A percentile compares a stretch with the other conserved stretches of the same genome.
Conservation (phyloP, 1,140 invertebrate species). For the Melanaphis sacchari region DNA sequence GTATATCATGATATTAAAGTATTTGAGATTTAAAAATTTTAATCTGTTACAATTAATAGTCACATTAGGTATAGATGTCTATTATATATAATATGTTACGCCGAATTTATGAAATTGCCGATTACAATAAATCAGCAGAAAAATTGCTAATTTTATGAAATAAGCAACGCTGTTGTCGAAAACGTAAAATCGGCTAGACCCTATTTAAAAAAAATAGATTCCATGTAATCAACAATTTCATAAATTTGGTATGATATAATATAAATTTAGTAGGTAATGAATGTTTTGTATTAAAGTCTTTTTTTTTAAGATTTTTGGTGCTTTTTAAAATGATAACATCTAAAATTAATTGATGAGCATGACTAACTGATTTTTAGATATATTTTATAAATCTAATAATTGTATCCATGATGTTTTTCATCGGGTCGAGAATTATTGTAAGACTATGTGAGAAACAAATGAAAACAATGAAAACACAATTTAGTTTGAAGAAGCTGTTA, state of each 20-base stretch:
- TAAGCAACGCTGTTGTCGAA: too few relatives aligned
- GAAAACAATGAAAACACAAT: neutral
- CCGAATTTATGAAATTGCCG: too few relatives aligned
- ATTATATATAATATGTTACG: neutral
- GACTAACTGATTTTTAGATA: neutral
- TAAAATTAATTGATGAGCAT: neutral
- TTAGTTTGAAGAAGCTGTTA: neutral
- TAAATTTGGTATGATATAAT: too few relatives aligned
- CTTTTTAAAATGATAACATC: neutral
- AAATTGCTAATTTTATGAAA: too few relatives aligned
- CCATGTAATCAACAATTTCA: too few relatives aligned
- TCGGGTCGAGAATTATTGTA: neutral
- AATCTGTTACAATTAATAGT: neutral
- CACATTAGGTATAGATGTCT: neutral
- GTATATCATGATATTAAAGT: too few relatives aligned
- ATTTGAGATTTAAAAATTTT: too few relatives aligned
- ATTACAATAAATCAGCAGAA: too few relatives aligned
- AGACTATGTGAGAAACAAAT: neutral
- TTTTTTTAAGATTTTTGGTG: neutral
- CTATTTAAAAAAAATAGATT: too few relatives aligned
- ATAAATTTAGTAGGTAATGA: too few relatives aligned
- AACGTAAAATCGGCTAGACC: too few relatives aligned
- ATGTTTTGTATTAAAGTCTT: neutral
- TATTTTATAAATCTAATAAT: neutral
- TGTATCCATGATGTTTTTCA: neutral